These are phyloP conservation scores for Poicephalus gulielmi DNA, from an alignment of 2,113 vertebrate genomes.

Conservation along the genomic window DNA sequence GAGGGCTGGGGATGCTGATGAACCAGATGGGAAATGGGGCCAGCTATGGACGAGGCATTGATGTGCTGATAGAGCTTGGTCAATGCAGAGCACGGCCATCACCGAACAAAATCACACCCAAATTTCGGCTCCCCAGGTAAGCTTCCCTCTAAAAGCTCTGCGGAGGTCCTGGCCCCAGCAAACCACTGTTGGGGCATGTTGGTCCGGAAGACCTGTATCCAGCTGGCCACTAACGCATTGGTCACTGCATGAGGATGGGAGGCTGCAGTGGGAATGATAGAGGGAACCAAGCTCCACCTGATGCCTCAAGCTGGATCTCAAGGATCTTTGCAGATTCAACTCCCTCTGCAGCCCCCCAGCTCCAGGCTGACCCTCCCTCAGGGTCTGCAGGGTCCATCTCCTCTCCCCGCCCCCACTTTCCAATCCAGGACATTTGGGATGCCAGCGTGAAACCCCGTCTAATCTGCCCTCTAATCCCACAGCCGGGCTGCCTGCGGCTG, in stretches of 20 bases:
- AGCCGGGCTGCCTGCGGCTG: background rate
- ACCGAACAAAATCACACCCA: background rate
- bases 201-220: background rate
- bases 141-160: background rate
- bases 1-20: background rate
- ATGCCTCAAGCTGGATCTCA: background rate
- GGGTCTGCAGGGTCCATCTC: background rate
- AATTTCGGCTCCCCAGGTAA: background rate
- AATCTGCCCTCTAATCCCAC: constrained; percentile 63
- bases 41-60: fast-evolving
- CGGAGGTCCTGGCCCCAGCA: fast-evolving
- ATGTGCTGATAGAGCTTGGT: background rate
- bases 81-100: background rate
- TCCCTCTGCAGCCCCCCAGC: no score
- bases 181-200: fast-evolving
- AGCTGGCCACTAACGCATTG: background rate
- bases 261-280: background rate
- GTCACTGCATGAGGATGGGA: background rate
- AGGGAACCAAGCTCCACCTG: background rate
- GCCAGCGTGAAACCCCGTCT: background rate
- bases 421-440: constrained; percentile 62
- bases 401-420: constrained; percentile 49
- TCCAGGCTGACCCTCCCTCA: background rate
- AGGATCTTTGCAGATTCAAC: background rate
- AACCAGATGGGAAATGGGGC: background rate